A percentile compares a stretch with the other conserved stretches of the same genome.
These are phyloP conservation scores for Poecilobothrus nobilitatus DNA, from an alignment of 2,888 invertebrate species.

Conservation along the genomic window DNA sequence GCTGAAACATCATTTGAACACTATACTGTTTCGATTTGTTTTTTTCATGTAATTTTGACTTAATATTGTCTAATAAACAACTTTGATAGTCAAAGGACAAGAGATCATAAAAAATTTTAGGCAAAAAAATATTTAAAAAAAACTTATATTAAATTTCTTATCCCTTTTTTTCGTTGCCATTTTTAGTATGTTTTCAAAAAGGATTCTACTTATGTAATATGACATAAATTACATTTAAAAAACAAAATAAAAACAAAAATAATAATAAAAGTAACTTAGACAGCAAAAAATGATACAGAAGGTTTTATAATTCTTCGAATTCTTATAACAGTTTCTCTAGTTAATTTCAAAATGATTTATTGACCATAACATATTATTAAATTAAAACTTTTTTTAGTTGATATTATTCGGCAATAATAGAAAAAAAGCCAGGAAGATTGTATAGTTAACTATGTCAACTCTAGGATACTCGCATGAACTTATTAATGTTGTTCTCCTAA, in stretches of 20 bases:
- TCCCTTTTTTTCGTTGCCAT: neutral
- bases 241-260: neutral
- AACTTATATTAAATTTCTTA: neutral
- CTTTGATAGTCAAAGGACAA: neutral
- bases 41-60: neutral
- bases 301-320: neutral
- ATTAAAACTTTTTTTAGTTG: neutral
- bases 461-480: too few species aligned
- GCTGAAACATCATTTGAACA: neutral
- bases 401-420: neutral
- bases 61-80: slow-evolving; percentile 3
- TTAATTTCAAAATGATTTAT: slow-evolving; percentile 4
- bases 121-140: neutral
- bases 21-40: neutral
- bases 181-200: neutral
- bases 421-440: too few species aligned
- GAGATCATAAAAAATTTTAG: too few species aligned
- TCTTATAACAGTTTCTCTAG: neutral
- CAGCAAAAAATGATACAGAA: too few species aligned
- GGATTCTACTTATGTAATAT: neutral
- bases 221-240: slow-evolving; percentile 1
- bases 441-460: too few species aligned
- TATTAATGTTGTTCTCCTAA: too few species aligned
- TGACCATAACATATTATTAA: neutral
- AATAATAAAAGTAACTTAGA: too few species aligned